Evolutionary conservation across 2,888 invertebrate genomes (phyloP), one percentile per base, ranked within the genome.

Genomic region (Acanthosepion esculentum): DNA sequence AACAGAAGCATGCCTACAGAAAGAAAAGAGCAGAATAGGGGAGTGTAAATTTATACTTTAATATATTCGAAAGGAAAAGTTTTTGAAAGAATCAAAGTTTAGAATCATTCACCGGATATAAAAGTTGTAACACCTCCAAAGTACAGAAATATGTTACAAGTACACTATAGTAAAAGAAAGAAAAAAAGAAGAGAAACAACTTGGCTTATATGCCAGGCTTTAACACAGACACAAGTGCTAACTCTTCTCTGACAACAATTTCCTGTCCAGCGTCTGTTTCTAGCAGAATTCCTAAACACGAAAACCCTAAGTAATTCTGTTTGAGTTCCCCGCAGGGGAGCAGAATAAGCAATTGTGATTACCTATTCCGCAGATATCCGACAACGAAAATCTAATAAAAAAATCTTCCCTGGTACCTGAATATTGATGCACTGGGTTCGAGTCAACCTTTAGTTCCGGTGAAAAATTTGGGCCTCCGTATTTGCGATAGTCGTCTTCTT

Each of bases 341-440:
- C n/a, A 78, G 78, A n/a, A 78, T 78, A n/a, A 78, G n/a, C 78
- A 78, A 78, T 78, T 78, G 78, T 78, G 78, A 78, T 78, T 78
- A 78, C 78, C 78, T n/a, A 78, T 78, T 78, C 78, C 78, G 18
- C n/a, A 78, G 78, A 78, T 78, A 78, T 78, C n/a, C 78, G 78
- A n/a, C 78, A 78, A 33, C n/a, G 15, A n/a, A 78, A 78, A 78
- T 78, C 78, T 78, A 78, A 78, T 78, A n/a, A 78, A 78, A 78
- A 78, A 78, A 33, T 78, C 78, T 78, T 78, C 78, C 78, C 78
- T n/a, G n/a, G 78, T 78, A 15, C n/a, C n/a, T 33, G 78, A 78
- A 78, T 78, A 78, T 78, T 78, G 78, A 78, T 78, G 78, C 78
- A 33, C n/a, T 78, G n/a, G n/a, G 78, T 78, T 78, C 78, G 78